phyloP scores from a whole-genome alignment of 2,888 invertebrate species.

The Tholera decimalis region DNA sequence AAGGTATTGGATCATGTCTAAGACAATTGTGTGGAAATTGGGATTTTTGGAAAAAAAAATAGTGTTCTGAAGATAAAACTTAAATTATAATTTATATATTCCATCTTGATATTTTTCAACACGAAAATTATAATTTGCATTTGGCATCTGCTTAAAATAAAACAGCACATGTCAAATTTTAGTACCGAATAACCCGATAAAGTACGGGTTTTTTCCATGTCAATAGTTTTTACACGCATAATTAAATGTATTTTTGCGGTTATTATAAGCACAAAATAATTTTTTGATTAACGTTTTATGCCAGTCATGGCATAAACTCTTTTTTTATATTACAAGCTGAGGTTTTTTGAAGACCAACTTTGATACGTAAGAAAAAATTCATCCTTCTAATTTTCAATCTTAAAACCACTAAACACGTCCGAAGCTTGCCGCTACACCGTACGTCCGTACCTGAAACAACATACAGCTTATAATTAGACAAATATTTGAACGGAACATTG shows the following conservation, averaged over 20 bases:
- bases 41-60: too few species aligned
- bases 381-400: conserved; percentile 2
- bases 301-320: background rate
- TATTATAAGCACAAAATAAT: background rate
- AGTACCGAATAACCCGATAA: too few species aligned
- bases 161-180: background rate
- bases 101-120: too few species aligned
- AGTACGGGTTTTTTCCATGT: background rate
- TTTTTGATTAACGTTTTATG: background rate
- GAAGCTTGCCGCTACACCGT: conserved; percentile 50
- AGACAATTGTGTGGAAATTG: background rate
- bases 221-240: background rate
- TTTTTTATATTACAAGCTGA: background rate
- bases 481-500: conserved; percentile 82
- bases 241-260: background rate
- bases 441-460: conserved; percentile 63
- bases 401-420: conserved; percentile 47
- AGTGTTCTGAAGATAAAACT: too few species aligned
- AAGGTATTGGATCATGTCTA: background rate
- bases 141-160: background rate
- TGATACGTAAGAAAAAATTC: background rate
- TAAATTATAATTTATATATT: conserved; percentile 1
- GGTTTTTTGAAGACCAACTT: too few species aligned
- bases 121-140: conserved; percentile 1
- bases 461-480: conserved; percentile 79